These are phyloP conservation scores for Leptopilina boulardi DNA, from an alignment of 1,140 invertebrate species.

Conservation along the genomic window DNA sequence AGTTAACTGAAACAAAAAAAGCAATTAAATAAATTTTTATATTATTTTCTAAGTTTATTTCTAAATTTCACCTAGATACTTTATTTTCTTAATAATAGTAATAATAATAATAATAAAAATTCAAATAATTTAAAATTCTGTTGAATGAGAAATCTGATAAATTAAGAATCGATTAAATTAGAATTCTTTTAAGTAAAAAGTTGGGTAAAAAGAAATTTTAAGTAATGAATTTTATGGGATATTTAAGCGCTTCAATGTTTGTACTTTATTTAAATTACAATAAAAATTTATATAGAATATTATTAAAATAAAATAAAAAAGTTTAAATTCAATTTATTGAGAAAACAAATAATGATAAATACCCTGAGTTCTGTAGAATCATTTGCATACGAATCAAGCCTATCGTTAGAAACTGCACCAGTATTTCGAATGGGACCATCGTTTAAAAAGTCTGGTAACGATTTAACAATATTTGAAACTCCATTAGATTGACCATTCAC, in stretches of 20 bases:
- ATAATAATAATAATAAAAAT: no score
- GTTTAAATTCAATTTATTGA: slow-evolving; percentile 3
- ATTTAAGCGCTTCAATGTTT: no score
- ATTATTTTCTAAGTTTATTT: neutral
- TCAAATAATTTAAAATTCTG: no score
- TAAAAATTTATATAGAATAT: no score
- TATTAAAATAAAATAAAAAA: neutral
- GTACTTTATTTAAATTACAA: neutral
- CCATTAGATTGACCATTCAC: slow-evolving; percentile 49
- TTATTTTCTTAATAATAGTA: neutral
- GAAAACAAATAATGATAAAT: slow-evolving; percentile 44
- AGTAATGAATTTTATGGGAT: no score
- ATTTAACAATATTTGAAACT: slow-evolving; percentile 76
- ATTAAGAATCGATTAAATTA: no score
- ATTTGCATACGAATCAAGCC: slow-evolving; percentile 65
- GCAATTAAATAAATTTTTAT: neutral
- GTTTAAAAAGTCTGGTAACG: slow-evolving; percentile 84
- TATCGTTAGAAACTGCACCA: slow-evolving; percentile 73
- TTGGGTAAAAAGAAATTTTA: no score
- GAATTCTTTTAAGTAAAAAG: no score
- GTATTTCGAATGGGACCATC: slow-evolving; percentile 81
- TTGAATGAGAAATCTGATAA: no score
- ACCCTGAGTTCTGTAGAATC: slow-evolving; percentile 68
- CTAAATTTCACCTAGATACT: no score
- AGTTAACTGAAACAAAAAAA: slow-evolving; percentile 64